Conservation (phyloP, 2,797 vertebrate species). For the Hylomyscus alleni region DNA sequence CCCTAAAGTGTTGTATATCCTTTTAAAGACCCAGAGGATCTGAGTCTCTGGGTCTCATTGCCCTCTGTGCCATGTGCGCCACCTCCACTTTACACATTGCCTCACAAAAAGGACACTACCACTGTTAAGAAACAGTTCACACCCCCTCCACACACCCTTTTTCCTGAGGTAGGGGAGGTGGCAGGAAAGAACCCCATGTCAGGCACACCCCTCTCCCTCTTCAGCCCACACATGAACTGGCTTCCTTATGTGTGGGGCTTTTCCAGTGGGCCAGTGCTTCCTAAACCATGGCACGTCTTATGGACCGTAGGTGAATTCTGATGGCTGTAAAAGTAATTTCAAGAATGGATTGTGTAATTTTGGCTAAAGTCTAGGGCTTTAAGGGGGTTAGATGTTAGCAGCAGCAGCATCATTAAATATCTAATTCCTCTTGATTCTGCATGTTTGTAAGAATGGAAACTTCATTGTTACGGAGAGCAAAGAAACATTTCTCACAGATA, state of each 20-base stretch:
- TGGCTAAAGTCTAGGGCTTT: slow-evolving; percentile 63
- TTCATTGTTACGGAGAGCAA: slow-evolving; percentile 75
- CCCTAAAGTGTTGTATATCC: neutral
- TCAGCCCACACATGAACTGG: neutral
- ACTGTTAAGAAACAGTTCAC: neutral
- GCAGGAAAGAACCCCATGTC: neutral
- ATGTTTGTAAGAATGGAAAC: slow-evolving; percentile 73
- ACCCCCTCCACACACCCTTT: neutral
- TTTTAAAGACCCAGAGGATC: slow-evolving; percentile 20
- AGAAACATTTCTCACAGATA: slow-evolving; percentile 70
- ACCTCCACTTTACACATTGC: neutral
- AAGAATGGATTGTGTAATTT: slow-evolving; percentile 2
- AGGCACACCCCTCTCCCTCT: neutral
- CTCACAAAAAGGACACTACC: neutral
- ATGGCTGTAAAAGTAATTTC: slow-evolving; percentile 60
- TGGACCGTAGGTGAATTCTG: slow-evolving; percentile 33
- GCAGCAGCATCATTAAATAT: slow-evolving; percentile 49
- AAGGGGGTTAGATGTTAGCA: slow-evolving; percentile 32
- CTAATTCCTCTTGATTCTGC: slow-evolving; percentile 70
- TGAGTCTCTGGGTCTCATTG: neutral
- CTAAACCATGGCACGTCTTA: slow-evolving; percentile 37
- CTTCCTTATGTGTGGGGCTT: neutral
- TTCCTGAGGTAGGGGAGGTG: neutral
- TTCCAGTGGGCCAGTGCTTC: slow-evolving; percentile 21
- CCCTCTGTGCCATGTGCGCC: too few relatives aligned